Evolutionary conservation across 2,888 invertebrate species (phyloP).

Genomic region (Troides aeacus): DNA sequence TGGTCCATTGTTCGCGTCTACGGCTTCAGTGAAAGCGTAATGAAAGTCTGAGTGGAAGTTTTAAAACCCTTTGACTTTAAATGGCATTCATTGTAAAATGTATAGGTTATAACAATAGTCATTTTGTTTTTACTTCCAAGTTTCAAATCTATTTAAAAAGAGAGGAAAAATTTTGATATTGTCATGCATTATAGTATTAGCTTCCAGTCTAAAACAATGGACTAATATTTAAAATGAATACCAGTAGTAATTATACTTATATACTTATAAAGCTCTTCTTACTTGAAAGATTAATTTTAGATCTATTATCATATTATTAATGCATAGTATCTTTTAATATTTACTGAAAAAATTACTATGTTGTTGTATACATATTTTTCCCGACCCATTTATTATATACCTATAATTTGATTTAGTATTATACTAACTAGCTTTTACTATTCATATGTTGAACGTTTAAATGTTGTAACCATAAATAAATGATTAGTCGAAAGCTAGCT

Average conservation of each 20-base stretch:
- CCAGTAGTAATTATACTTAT: background rate
- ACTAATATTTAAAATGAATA: background rate
- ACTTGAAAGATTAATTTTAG: too few relatives aligned
- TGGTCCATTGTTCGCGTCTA: conserved; percentile 29
- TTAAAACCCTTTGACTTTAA: conserved; percentile 26
- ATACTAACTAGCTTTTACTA: too few relatives aligned
- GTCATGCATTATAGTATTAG: background rate
- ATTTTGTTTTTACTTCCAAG: background rate
- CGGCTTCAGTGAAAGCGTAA: conserved; percentile 27
- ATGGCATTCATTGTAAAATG: conserved; percentile 9
- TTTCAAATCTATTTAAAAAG: background rate
- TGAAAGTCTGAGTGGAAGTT: conserved; percentile 29
- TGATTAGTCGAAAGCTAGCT: too few relatives aligned
- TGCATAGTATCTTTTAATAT: too few relatives aligned
- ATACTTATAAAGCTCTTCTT: background rate
- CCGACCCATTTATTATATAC: too few relatives aligned
- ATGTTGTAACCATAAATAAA: too few relatives aligned
- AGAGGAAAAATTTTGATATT: background rate
- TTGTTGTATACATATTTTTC: too few relatives aligned
- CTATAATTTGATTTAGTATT: too few relatives aligned
- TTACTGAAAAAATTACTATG: too few relatives aligned
- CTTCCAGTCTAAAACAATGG: background rate
- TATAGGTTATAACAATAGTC: conserved; percentile 7
- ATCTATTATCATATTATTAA: too few relatives aligned
- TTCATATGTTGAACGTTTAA: too few relatives aligned